Evolutionary conservation across 2,888 invertebrate genomes (phyloP).

Genomic region (Lydus trimaculatus): DNA sequence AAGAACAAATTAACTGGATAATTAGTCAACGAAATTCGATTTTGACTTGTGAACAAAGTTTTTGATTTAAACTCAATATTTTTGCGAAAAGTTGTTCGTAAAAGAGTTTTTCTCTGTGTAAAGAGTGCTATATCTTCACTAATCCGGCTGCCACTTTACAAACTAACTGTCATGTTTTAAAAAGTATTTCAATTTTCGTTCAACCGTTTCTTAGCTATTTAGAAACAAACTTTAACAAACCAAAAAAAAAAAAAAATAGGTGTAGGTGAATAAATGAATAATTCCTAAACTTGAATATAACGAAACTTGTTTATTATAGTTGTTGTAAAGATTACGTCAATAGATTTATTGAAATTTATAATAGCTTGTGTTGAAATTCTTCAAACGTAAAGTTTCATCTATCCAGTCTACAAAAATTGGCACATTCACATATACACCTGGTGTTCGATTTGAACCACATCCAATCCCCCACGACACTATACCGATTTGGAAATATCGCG

Average conservation of each 20-base stretch:
- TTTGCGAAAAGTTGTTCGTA: background rate
- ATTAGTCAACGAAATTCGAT: conserved; percentile 47
- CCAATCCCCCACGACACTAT: conserved; percentile 64
- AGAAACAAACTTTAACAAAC: background rate
- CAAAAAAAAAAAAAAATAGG: background rate
- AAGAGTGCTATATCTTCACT: background rate
- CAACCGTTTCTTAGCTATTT: background rate
- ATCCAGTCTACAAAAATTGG: conserved; percentile 60
- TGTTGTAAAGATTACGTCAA: background rate
- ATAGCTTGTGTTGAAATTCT: conserved; percentile 58
- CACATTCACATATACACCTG: conserved; percentile 62
- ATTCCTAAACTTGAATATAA: background rate
- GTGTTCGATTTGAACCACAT: conserved; percentile 52
- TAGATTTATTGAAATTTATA: conserved; percentile 16
- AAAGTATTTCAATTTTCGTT: background rate
- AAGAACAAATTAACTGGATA: conserved; percentile 47
- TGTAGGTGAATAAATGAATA: background rate
- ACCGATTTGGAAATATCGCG: conserved; percentile 64
- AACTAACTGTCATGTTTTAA: background rate
- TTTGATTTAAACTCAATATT: conserved; percentile 16
- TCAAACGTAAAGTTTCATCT: conserved; percentile 47
- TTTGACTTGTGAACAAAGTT: conserved; percentile 27
- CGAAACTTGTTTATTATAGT: background rate
- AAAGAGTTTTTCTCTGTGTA: background rate
- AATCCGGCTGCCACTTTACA: background rate